These are phyloP conservation scores for Catharus ustulatus DNA, from an alignment of 2,797 vertebrate genomes.

Conservation along the genomic window DNA sequence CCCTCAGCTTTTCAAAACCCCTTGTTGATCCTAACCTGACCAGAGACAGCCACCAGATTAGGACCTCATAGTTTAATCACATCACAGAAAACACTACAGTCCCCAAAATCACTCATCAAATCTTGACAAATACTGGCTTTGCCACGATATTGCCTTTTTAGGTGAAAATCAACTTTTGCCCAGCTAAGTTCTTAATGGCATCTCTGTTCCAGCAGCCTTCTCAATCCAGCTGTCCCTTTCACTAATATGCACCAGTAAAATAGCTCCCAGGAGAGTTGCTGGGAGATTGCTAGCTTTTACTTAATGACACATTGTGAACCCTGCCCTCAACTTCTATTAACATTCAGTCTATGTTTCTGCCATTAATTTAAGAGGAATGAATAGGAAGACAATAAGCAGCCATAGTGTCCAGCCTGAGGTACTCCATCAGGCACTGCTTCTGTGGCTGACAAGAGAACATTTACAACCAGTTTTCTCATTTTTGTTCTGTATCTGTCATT, in stretches of 20 bases:
- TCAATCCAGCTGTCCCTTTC: slow-evolving; percentile 29
- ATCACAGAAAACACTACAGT: background rate
- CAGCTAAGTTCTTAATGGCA: background rate
- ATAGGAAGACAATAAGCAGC: slow-evolving; percentile 40
- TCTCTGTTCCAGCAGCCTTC: background rate
- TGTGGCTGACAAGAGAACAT: background rate
- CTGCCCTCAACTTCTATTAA: slow-evolving; percentile 53
- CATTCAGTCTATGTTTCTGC: slow-evolving; percentile 53
- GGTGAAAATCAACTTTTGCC: slow-evolving; percentile 8
- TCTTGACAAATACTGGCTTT: background rate
- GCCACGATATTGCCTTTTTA: background rate
- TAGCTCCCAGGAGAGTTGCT: background rate
- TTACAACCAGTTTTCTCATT: background rate
- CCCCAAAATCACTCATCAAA: background rate
- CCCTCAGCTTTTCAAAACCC: background rate
- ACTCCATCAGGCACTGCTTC: background rate
- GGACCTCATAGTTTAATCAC: background rate
- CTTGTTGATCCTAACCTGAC: background rate
- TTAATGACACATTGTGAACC: slow-evolving; percentile 48
- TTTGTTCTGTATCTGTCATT: background rate
- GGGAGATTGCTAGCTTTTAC: slow-evolving; percentile 43
- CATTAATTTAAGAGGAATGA: slow-evolving; percentile 67
- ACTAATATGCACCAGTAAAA: slow-evolving; percentile 7
- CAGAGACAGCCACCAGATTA: background rate
- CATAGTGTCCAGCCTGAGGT: background rate